Conservation (phyloP, 2,888 invertebrate genomes). For the Blastobasis lacticolella region DNA sequence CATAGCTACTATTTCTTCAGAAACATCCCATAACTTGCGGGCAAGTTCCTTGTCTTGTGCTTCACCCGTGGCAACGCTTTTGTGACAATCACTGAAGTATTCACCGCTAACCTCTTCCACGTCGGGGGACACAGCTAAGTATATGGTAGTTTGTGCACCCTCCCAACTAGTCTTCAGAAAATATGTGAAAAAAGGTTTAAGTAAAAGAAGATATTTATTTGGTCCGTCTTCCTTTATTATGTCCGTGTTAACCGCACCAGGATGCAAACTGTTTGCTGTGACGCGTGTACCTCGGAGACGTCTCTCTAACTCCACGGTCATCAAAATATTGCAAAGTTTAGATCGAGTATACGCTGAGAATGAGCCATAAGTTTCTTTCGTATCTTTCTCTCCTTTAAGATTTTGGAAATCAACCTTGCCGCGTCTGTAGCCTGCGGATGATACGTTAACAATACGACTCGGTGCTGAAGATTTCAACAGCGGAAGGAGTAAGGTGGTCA, state of each 20-base stretch:
- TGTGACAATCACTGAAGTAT: slow-evolving; percentile 75
- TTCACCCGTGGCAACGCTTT: slow-evolving; percentile 40
- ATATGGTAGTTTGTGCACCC: slow-evolving; percentile 70
- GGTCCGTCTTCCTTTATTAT: background rate
- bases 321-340: slow-evolving; percentile 84
- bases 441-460: slow-evolving; percentile 51
- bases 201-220: background rate
- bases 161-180: slow-evolving; percentile 32
- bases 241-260: slow-evolving; percentile 81
- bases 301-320: slow-evolving; percentile 80
- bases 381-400: slow-evolving; percentile 32
- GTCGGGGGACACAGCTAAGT: slow-evolving; percentile 67
- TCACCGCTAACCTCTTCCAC: slow-evolving; percentile 73
- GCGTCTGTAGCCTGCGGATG: slow-evolving; percentile 36
- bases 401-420: slow-evolving; percentile 37
- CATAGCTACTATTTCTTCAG: slow-evolving; percentile 61
- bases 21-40: slow-evolving; percentile 77
- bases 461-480: slow-evolving; percentile 47
- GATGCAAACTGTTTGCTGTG: slow-evolving; percentile 86
- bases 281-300: slow-evolving; percentile 80
- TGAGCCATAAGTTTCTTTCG: slow-evolving; percentile 16
- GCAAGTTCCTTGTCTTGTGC: slow-evolving; percentile 66
- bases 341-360: slow-evolving; percentile 57
- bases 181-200: background rate
- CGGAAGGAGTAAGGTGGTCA: slow-evolving; percentile 76